These are phyloP conservation scores for Oscarella lobularis DNA, from an alignment of 37 sponge, comb jelly and placozoan genomes.

Conservation along the genomic window DNA sequence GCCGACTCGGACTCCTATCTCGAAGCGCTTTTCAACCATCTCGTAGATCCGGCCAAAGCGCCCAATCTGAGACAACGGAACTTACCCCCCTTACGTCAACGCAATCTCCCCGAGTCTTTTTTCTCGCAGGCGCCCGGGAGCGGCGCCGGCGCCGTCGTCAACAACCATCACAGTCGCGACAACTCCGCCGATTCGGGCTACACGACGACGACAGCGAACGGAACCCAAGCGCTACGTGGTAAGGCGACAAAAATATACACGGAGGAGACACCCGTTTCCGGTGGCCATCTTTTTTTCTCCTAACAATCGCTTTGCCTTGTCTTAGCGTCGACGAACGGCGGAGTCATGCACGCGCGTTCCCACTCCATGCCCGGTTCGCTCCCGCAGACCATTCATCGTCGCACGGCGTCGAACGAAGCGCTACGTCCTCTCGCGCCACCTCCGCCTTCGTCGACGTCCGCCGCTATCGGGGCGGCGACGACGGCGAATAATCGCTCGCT, in stretches of 20 bases:
- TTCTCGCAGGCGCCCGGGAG: neutral
- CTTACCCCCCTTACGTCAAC: neutral
- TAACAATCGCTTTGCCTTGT: too few species aligned
- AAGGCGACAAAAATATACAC: neutral
- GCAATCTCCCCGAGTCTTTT: neutral
- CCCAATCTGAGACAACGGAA: too few species aligned
- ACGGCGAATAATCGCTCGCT: neutral
- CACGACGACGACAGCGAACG: neutral
- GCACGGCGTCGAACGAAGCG: neutral
- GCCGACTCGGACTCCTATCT: conserved; percentile 2
- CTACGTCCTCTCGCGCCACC: too few species aligned
- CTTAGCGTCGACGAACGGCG: too few species aligned
- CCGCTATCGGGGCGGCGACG: neutral
- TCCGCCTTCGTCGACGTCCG: too few species aligned
- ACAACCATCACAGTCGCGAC: neutral
- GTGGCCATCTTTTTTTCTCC: too few species aligned
- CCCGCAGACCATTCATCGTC: neutral
- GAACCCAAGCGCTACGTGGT: too few species aligned
- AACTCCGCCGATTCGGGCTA: neutral
- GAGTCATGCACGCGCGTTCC: neutral
- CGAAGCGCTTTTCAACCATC: neutral
- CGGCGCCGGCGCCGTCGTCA: neutral
- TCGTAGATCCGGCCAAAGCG: neutral
- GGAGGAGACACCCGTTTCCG: neutral
- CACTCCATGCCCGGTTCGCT: neutral